A percentile compares a stretch with the other conserved stretches of the same genome.
These are phyloP conservation scores for Drosophila leontia DNA, from an alignment of 1,140 invertebrate species.

Conservation along the genomic window DNA sequence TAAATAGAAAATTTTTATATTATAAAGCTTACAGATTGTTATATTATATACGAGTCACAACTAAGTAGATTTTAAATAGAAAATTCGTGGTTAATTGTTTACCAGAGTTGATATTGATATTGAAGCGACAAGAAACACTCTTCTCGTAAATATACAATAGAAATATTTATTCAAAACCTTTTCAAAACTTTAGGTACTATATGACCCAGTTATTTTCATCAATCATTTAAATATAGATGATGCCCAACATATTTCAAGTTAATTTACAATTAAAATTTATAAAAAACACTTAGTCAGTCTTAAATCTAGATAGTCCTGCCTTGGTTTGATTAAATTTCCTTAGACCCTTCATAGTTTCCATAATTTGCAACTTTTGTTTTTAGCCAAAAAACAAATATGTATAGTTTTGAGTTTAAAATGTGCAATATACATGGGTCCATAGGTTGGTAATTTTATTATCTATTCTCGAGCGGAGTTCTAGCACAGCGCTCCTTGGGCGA, in stretches of 20 bases:
- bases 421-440: slow-evolving; percentile 15
- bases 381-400: slow-evolving; percentile 4
- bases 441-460: slow-evolving; percentile 56
- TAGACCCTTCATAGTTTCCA: neutral
- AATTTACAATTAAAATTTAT: neutral
- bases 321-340: neutral
- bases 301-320: too few species aligned
- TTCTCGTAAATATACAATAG: too few species aligned
- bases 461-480: slow-evolving; percentile 44
- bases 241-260: neutral
- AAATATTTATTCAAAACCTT: neutral
- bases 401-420: slow-evolving; percentile 1
- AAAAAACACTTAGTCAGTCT: neutral
- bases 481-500: slow-evolving; percentile 27
- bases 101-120: too few species aligned
- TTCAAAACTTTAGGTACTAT: neutral
- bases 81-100: neutral
- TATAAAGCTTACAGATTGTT: neutral
- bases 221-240: neutral
- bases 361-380: slow-evolving; percentile 4
- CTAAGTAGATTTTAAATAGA: neutral
- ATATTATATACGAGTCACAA: too few species aligned
- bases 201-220: neutral
- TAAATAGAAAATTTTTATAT: neutral
- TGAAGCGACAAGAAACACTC: too few species aligned